A percentile compares a stretch with the other conserved stretches of the same genome.
Conservation (phyloP, 1,140 invertebrate species). For the Oreohelix idahoensis region DNA sequence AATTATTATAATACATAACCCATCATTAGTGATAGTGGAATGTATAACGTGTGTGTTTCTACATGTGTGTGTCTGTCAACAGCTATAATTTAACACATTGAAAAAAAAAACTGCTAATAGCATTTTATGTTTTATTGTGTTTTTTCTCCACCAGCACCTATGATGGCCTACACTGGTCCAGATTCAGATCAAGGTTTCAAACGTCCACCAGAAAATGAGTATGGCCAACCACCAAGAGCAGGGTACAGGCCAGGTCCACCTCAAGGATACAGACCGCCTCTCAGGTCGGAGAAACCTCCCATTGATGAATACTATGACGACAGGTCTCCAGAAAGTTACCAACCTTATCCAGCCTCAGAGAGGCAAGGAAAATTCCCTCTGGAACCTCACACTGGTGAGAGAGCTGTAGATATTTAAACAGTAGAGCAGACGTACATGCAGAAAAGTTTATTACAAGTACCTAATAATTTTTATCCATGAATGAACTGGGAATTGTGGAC, state of each 20-base stretch:
- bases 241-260: background rate
- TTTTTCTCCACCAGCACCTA: background rate
- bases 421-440: background rate
- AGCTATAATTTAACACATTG: too few species aligned
- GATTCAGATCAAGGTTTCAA: background rate
- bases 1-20: too few species aligned
- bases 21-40: too few species aligned
- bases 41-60: too few species aligned
- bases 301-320: constrained; percentile 19
- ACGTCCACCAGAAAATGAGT: constrained; percentile 27
- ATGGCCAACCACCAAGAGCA: background rate
- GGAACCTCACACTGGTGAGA: background rate
- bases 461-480: too few species aligned
- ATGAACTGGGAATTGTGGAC: too few species aligned
- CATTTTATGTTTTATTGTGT: background rate
- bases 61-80: too few species aligned
- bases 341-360: background rate
- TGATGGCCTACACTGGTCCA: constrained; percentile 10
- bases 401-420: background rate
- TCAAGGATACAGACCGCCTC: background rate
- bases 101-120: too few species aligned
- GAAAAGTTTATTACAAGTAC: too few species aligned
- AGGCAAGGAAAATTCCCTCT: background rate
- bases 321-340: background rate
- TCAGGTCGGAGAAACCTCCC: background rate